These are phyloP conservation scores for Lamellibrachia luymesi DNA, from an alignment of 1,140 invertebrate species.

Conservation along the genomic window DNA sequence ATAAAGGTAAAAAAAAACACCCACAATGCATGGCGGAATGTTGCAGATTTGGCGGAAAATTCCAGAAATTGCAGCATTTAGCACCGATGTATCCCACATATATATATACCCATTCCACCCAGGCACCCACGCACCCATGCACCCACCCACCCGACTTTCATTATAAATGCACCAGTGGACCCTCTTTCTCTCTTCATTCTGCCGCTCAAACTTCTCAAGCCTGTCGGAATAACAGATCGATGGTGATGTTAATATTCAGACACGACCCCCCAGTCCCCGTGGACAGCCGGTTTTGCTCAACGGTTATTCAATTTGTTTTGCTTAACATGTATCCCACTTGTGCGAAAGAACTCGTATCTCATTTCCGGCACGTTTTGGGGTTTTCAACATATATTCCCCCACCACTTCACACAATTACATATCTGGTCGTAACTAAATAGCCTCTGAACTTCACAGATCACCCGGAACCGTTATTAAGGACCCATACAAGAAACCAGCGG, in stretches of 20 bases:
- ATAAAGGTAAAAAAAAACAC: too few species aligned
- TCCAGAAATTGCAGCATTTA: too few species aligned
- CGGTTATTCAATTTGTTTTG: neutral
- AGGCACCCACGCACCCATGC: too few species aligned
- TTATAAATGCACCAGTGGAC: too few species aligned
- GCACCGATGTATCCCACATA: too few species aligned
- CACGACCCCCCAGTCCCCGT: neutral
- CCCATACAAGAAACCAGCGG: neutral
- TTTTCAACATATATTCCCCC: neutral
- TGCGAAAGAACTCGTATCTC: neutral
- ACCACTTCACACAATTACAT: neutral
- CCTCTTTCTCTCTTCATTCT: too few species aligned
- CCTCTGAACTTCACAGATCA: neutral
- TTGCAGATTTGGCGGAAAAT: too few species aligned
- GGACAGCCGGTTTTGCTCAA: neutral
- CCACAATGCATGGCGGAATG: too few species aligned
- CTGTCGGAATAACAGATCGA: neutral
- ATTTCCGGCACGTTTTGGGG: neutral
- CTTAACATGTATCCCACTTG: neutral
- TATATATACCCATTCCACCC: too few species aligned
- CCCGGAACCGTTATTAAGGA: too few species aligned
- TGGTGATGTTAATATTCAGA: neutral
- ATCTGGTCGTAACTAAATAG: neutral
- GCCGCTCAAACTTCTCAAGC: too few species aligned
- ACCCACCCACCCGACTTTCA: too few species aligned